Conservation (phyloP, 37 sponge, comb jelly and placozoan genomes). For the Mnemiopsis leidyi region DNA sequence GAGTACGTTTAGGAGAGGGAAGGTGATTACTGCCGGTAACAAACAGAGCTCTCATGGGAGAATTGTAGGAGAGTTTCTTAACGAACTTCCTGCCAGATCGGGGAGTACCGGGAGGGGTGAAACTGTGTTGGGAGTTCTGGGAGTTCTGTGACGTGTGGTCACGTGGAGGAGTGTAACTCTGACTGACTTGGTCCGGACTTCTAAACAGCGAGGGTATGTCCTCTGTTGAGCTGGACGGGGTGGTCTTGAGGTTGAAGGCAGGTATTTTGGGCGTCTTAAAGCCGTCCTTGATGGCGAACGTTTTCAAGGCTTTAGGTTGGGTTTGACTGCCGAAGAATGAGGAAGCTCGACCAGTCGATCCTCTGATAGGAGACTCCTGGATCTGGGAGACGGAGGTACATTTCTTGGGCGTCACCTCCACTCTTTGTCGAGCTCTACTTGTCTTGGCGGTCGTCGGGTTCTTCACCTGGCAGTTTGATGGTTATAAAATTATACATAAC, state of each 20-base stretch:
- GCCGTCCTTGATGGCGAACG: slow-evolving; percentile 45
- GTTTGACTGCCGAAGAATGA: slow-evolving; percentile 61
- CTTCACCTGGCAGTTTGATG: neutral
- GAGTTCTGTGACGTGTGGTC: neutral
- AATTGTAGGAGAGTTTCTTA: neutral
- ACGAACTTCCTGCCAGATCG: slow-evolving; percentile 11
- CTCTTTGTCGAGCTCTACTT: neutral
- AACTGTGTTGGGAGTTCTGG: slow-evolving; percentile 6
- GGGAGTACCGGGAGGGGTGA: slow-evolving; percentile 48
- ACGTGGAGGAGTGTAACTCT: neutral
- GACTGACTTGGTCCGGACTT: neutral
- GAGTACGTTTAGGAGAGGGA: neutral
- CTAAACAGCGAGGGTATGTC: slow-evolving; percentile 39
- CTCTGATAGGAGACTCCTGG: slow-evolving; percentile 51
- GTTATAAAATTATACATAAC: too few species aligned
- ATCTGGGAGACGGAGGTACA: neutral
- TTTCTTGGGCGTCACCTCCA: slow-evolving; percentile 1
- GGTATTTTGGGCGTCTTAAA: slow-evolving; percentile 42
- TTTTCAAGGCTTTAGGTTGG: neutral
- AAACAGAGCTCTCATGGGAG: slow-evolving; percentile 42
- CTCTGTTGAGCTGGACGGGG: slow-evolving; percentile 40
- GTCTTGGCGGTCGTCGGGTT: slow-evolving; percentile 25
- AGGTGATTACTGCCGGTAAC: neutral
- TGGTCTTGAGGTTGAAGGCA: neutral
- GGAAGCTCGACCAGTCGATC: neutral